Evolutionary conservation across 2,113 vertebrate genomes (phyloP).

Genomic region (Carollia perspicillata): DNA sequence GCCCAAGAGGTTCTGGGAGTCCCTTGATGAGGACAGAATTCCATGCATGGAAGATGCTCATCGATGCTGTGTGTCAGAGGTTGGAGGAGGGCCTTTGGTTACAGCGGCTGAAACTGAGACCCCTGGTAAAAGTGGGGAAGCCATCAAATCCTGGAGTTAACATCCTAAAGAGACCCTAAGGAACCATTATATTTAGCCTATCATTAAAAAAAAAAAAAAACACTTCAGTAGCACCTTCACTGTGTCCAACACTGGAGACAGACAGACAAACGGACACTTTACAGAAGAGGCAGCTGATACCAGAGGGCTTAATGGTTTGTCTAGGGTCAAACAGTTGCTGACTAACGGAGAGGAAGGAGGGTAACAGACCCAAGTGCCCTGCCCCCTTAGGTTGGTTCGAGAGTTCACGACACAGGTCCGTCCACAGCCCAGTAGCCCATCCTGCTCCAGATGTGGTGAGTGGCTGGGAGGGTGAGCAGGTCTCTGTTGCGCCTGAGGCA

Average conservation of each 20-base stretch:
- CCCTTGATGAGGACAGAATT: not conserved
- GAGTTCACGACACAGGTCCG: not conserved
- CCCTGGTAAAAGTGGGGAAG: not conserved
- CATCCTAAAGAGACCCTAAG: not conserved
- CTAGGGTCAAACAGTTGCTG: not conserved
- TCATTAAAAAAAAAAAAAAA: not conserved
- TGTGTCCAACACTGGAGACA: not conserved
- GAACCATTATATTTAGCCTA: not conserved
- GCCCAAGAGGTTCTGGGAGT: not conserved
- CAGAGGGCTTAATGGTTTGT: not conserved
- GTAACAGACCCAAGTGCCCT: not conserved
- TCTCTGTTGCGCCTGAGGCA: conserved; percentile 71
- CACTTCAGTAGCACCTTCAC: not conserved
- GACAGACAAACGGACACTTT: not conserved
- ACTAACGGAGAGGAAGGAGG: not conserved
- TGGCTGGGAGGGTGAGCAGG: not conserved
- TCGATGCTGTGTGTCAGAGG: not conserved
- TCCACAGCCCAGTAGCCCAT: too few species aligned
- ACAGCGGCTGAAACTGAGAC: not conserved
- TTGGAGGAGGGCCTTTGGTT: not conserved
- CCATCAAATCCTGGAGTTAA: not conserved
- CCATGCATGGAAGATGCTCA: not conserved
- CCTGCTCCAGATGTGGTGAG: not conserved
- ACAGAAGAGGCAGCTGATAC: not conserved
- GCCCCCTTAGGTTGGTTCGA: not conserved